phyloP scores from a whole-genome alignment of 2,888 invertebrate species.

The Zygaena filipendulae region DNA sequence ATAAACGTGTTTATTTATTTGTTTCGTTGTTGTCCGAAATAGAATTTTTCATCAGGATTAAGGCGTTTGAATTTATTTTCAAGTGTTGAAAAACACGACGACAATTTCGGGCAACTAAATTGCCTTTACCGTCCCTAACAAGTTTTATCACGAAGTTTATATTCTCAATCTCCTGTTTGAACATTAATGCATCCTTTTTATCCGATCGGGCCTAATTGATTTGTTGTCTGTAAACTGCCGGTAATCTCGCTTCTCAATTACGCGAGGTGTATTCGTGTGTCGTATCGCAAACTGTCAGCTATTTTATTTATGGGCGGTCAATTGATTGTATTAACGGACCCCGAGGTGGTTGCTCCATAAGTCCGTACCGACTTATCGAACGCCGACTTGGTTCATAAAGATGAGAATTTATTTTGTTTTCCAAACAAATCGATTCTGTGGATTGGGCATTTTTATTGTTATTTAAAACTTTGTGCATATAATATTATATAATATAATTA shows the following conservation, averaged over 20 bases:
- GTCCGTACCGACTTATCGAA: too few species aligned
- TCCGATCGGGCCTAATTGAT: conserved; percentile 54
- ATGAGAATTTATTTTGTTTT: conserved; percentile 44
- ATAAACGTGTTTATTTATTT: conserved; percentile 34
- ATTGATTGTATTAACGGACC: conserved; percentile 66
- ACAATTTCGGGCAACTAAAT: too few species aligned
- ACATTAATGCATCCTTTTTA: conserved; percentile 58
- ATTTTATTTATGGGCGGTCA: conserved; percentile 58
- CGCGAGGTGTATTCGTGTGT: conserved; percentile 36
- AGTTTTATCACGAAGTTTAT: too few species aligned
- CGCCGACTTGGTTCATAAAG: conserved; percentile 34
- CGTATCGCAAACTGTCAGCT: conserved; percentile 51
- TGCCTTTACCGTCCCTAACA: too few species aligned
- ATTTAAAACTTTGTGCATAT: too few species aligned
- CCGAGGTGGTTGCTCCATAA: conserved; percentile 47
- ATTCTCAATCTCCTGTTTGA: conserved; percentile 29
- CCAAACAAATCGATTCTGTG: conserved; percentile 4
- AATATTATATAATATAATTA: too few species aligned
- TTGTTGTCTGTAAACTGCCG: conserved; percentile 52
- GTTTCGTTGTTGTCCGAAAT: too few species aligned
- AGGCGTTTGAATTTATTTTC: too few species aligned
- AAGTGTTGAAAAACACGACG: too few species aligned
- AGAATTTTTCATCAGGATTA: too few species aligned
- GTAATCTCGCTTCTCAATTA: conserved; percentile 59
- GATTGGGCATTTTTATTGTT: too few species aligned